A percentile compares a stretch with the other conserved stretches of the same genome.
Evolutionary conservation across 2,797 vertebrate genomes (phyloP).

Genomic region (Enteromius paludinosus): DNA sequence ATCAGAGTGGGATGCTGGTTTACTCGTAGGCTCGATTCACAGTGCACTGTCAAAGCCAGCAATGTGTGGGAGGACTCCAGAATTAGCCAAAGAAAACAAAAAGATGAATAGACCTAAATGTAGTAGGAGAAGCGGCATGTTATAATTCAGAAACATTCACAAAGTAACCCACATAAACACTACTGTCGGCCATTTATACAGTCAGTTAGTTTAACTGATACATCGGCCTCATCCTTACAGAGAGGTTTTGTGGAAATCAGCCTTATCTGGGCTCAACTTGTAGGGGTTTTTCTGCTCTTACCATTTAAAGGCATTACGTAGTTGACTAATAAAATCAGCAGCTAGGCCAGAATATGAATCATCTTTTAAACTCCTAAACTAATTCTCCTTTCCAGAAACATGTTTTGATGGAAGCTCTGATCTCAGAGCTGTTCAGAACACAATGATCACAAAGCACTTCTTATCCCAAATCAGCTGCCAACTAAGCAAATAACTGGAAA

Average conservation of each 20-base stretch:
- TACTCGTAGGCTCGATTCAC: constrained; percentile 44
- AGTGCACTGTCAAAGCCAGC: constrained; percentile 26
- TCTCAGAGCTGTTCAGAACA: constrained; percentile 54
- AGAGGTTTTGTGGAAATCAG: constrained; percentile 32
- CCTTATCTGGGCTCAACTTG: constrained; percentile 35
- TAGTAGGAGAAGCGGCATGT: constrained; percentile 59
- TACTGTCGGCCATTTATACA: not conserved
- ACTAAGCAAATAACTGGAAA: constrained; percentile 55
- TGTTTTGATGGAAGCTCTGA: constrained; percentile 56
- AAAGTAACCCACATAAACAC: constrained; percentile 31
- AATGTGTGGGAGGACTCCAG: constrained; percentile 55
- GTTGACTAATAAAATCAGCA: constrained; percentile 47
- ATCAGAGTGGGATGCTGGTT: constrained; percentile 43
- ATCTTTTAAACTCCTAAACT: constrained; percentile 31
- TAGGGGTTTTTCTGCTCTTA: constrained; percentile 14
- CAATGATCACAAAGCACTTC: constrained; percentile 53
- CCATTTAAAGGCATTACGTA: constrained; percentile 47
- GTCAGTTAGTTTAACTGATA: constrained; percentile 17
- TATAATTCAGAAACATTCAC: constrained; percentile 74
- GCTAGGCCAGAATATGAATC: constrained; percentile 44
- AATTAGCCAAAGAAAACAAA: constrained; percentile 59
- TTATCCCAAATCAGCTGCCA: constrained; percentile 49
- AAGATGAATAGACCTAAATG: constrained; percentile 58
- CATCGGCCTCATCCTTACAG: constrained; percentile 1
- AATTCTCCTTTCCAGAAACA: constrained; percentile 56